Evolutionary conservation across 2,888 invertebrate species (phyloP), one percentile per base, ranked within the genome.

Genomic region (Drosophila multiciliata): DNA sequence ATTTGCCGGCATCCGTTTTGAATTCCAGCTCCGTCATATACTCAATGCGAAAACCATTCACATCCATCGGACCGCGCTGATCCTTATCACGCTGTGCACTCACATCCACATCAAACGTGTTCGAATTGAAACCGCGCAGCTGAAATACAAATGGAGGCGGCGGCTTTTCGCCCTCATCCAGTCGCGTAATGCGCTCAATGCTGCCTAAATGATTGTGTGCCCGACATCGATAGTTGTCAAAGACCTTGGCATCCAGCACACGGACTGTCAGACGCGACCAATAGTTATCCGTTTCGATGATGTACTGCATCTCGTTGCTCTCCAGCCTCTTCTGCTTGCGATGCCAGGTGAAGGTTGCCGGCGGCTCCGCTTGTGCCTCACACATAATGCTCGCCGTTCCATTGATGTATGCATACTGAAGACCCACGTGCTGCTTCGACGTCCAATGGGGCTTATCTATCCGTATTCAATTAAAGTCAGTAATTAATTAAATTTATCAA

Each of bases 321-420:
- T 91, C 88, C 69, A 92, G 65, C 50, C 91, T 83, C 79, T 92
- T 91, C 81, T 92, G 88, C 68, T 91, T 88, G 63, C 91, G 92
- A 62, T 87, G 90, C 95, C 95, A 95, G 57, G 93, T 93, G 78
- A 95, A 95, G 57, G 92, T 93, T n/a, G 95, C 94, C 20, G 93
- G 92, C 1, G 95, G 95, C 84, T 94, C 94, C 7, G 94, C 94
- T 72, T 93, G 93, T 61, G 94, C 95, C 83, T 94, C 92, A 91
- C 95, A 95, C 17, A 94, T 94, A 68, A 96, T 92, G 89, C 95
- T 94, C 3, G 94, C 94, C 36, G 91, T 92, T 23, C 95, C 95
- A 48, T 94, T 94, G 55, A 94, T 81, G 60, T 92, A 93, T 9
- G 92, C 92, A 57, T 91, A 93, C 66, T 91, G 89, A 33, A 87